Conservation (phyloP, 2,888 invertebrate genomes). For the Iphiclides podalirius region DNA sequence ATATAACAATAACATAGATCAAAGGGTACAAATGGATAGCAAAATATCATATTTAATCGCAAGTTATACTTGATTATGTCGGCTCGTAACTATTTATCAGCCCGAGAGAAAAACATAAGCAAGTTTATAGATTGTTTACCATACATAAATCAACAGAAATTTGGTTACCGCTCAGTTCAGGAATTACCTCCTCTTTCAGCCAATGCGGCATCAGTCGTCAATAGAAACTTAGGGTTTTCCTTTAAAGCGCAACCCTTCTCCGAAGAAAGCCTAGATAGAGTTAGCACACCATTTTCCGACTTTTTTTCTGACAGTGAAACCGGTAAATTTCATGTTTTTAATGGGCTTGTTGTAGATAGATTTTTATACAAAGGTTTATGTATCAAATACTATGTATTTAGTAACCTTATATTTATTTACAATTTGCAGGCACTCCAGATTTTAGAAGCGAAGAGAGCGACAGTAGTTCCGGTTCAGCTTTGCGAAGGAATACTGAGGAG, state of each 20-base stretch:
- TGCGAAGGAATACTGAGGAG: conserved; percentile 71
- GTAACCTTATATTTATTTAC: too few species aligned
- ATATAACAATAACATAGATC: background rate
- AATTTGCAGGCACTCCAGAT: conserved; percentile 60
- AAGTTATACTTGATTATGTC: conserved; percentile 60
- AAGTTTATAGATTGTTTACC: conserved; percentile 68
- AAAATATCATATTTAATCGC: conserved; percentile 18
- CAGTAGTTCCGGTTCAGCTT: conserved; percentile 75
- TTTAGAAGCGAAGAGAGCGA: conserved; percentile 74
- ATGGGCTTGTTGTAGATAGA: too few species aligned
- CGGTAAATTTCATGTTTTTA: conserved; percentile 50
- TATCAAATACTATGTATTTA: too few species aligned
- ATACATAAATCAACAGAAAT: conserved; percentile 60
- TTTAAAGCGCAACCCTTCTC: conserved; percentile 51
- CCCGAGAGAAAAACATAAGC: conserved; percentile 60
- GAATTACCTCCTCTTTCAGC: conserved; percentile 61
- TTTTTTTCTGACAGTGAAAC: conserved; percentile 71
- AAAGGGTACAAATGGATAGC: conserved; percentile 8
- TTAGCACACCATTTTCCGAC: conserved; percentile 68
- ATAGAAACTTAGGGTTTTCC: conserved; percentile 62
- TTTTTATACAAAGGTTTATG: too few species aligned
- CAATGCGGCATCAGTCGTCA: conserved; percentile 50
- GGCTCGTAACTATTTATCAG: conserved; percentile 66
- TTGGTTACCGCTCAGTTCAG: conserved; percentile 47
- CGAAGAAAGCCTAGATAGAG: conserved; percentile 51